Percentiles rank a stretch among this genome's conserved stretches.
Evolutionary conservation across 2,797 vertebrate genomes (phyloP).

Genomic region (Euthynnus affinis): DNA sequence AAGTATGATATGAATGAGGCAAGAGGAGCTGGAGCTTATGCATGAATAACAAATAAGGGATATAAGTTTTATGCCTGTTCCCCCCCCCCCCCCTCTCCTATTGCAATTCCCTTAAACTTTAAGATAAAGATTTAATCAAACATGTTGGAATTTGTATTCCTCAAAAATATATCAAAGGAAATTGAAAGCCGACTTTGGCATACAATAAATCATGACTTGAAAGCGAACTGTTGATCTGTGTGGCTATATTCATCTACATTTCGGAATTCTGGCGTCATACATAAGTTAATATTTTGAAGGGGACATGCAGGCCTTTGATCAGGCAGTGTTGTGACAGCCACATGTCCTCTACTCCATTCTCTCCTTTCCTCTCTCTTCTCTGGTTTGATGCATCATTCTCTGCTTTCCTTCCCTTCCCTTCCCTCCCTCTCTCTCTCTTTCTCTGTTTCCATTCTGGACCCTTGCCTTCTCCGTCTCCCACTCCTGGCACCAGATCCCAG

Average conservation of each 20-base stretch:
- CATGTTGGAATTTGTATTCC: conserved; percentile 51
- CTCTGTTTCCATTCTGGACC: not conserved
- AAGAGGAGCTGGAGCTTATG: conserved; percentile 68
- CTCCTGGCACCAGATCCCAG: not conserved
- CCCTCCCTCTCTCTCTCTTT: no score
- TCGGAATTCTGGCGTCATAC: not conserved
- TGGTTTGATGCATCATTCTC: conserved; percentile 20
- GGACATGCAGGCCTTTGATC: conserved; percentile 45
- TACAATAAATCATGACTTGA: conserved; percentile 35
- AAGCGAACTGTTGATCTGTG: conserved; percentile 27
- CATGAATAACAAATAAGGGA: conserved; percentile 77
- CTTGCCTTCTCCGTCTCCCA: conserved; percentile 1
- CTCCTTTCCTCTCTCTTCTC: conserved; percentile 9
- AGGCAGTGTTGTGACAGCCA: conserved; percentile 10
- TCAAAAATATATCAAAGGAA: conserved; percentile 57
- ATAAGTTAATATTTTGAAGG: conserved; percentile 36
- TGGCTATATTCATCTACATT: conserved; percentile 15
- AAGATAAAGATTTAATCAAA: conserved; percentile 62
- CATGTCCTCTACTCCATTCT: conserved; percentile 14
- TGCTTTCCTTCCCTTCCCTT: not conserved
- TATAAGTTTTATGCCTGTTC: conserved; percentile 59
- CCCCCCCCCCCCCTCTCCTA: no score
- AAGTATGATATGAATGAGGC: conserved; percentile 80
- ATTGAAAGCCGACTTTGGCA: conserved; percentile 10
- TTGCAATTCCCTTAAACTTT: conserved; percentile 37